These are phyloP conservation scores for Parochlus steinenii DNA, from an alignment of 2,888 invertebrate genomes.

Conservation along the genomic window DNA sequence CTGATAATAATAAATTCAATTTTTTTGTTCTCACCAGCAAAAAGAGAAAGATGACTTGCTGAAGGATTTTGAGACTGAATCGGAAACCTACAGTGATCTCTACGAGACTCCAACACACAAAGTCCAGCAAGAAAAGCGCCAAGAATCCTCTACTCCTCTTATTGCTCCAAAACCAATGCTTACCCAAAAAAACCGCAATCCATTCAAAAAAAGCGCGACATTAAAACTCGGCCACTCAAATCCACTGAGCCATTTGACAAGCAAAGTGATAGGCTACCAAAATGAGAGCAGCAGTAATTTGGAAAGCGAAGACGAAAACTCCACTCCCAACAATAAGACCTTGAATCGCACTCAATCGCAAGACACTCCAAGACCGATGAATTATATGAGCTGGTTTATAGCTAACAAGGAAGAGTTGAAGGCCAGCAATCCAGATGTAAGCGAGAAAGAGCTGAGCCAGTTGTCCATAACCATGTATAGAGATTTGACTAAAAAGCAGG, in stretches of 20 bases:
- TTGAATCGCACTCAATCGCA: neutral
- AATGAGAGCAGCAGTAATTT: conserved; percentile 1
- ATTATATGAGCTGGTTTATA: conserved; percentile 43
- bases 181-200: conserved; percentile 29
- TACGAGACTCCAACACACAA: neutral
- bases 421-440: conserved; percentile 36
- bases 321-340: neutral
- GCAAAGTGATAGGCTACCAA: conserved; percentile 16
- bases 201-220: conserved; percentile 35
- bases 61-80: conserved; percentile 19
- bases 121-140: neutral
- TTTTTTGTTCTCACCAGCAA: conserved; percentile 13
- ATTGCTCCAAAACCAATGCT: conserved; percentile 23
- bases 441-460: conserved; percentile 37
- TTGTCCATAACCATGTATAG: conserved; percentile 28
- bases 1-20: conserved; percentile 1
- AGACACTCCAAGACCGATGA: conserved; percentile 27
- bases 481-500: conserved; percentile 30
- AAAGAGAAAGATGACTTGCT: conserved; percentile 21
- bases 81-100: conserved; percentile 16
- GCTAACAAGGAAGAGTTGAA: conserved; percentile 39
- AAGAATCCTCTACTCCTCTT: conserved; percentile 16
- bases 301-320: conserved; percentile 11
- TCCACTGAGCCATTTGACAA: conserved; percentile 25
- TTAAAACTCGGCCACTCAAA: conserved; percentile 22